phyloP scores from a whole-genome alignment of 2,797 vertebrate genomes.

The Karalla daura region DNA sequence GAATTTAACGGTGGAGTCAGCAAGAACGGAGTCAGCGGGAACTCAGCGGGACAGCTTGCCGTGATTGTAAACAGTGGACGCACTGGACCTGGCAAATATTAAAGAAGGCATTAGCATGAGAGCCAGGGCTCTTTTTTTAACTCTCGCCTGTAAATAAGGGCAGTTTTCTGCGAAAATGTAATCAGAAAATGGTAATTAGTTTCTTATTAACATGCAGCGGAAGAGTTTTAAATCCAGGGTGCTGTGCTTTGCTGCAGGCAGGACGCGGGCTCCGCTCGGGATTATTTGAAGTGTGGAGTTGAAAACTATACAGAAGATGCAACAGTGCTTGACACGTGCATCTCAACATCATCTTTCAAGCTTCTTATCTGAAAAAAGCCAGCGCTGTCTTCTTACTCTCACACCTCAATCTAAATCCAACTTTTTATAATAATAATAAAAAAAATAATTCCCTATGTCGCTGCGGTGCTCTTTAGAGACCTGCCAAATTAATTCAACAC shows the following conservation, averaged over 20 bases:
- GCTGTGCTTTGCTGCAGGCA: conserved; percentile 39
- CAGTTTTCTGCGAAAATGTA: conserved; percentile 25
- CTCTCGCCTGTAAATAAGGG: conserved; percentile 27
- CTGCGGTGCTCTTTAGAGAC: conserved; percentile 64
- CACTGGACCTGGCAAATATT: conserved; percentile 9
- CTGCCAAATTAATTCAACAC: conserved; percentile 81
- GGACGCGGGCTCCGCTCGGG: conserved; percentile 31
- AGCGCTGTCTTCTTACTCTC: conserved; percentile 31
- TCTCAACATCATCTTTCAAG: background rate
- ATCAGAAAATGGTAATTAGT: conserved; percentile 55
- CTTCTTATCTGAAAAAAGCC: conserved; percentile 49
- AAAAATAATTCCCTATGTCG: conserved; percentile 36
- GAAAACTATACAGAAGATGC: background rate
- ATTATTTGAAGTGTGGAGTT: conserved; percentile 29
- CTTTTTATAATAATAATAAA: conserved; percentile 23
- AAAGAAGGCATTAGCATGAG: conserved; percentile 25
- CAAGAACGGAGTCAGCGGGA: conserved; percentile 4
- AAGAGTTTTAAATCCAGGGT: conserved; percentile 36
- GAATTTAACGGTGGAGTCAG: conserved; percentile 3
- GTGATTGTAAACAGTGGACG: conserved; percentile 4
- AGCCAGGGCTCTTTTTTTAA: conserved; percentile 39
- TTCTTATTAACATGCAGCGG: conserved; percentile 44
- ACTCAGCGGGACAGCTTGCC: background rate
- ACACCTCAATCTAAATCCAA: conserved; percentile 53
- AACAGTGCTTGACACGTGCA: background rate